These are phyloP conservation scores for Iphiclides podalirius DNA, from an alignment of 2,888 invertebrate genomes.

Conservation along the genomic window DNA sequence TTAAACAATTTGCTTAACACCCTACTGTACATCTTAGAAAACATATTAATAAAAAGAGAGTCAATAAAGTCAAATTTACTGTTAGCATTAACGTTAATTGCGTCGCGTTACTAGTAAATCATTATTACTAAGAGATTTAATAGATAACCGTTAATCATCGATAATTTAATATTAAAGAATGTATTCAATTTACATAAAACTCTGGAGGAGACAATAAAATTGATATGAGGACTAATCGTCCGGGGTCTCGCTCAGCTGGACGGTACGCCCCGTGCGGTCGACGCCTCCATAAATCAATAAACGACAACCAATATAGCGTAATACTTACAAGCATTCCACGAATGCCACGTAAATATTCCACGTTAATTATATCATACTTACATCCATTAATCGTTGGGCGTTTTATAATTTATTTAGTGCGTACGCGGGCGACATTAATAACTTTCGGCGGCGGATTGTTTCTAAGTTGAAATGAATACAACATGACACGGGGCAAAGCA, in stretches of 20 bases:
- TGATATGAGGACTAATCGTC: slow-evolving; percentile 16
- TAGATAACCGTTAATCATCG: slow-evolving; percentile 2
- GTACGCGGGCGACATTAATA: slow-evolving; percentile 37
- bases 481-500: slow-evolving; percentile 55
- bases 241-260: too few species aligned
- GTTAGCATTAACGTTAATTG: slow-evolving; percentile 2
- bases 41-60: neutral
- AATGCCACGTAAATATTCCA: slow-evolving; percentile 50
- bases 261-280: slow-evolving; percentile 16
- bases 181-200: slow-evolving; percentile 13
- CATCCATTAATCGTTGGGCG: slow-evolving; percentile 32
- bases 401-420: slow-evolving; percentile 35
- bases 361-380: slow-evolving; percentile 37
- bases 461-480: slow-evolving; percentile 59
- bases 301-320: slow-evolving; percentile 43
- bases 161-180: slow-evolving; percentile 11
- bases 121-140: neutral
- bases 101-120: slow-evolving; percentile 1
- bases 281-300: slow-evolving; percentile 38
- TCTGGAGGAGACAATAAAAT: slow-evolving; percentile 14
- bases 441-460: slow-evolving; percentile 23
- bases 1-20: neutral
- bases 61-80: slow-evolving; percentile 1
- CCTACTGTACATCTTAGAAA: neutral
- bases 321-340: slow-evolving; percentile 56